A percentile compares a stretch with the other conserved stretches of the same genome.
These are phyloP conservation scores for Neotoxoptera formosana DNA, from an alignment of 1,140 invertebrate genomes.

Conservation along the genomic window DNA sequence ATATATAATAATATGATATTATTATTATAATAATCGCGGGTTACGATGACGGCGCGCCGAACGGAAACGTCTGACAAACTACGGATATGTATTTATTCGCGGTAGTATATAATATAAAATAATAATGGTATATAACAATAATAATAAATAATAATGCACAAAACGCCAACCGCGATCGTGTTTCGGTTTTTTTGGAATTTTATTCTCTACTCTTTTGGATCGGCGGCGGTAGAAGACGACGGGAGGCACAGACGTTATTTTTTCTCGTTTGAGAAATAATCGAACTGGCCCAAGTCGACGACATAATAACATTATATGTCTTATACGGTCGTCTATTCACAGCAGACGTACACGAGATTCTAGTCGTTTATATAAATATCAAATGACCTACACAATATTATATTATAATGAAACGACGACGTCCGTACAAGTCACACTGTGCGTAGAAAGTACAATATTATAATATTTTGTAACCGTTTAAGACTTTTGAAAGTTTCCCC, in stretches of 20 bases:
- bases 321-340: neutral
- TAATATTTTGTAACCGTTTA: neutral
- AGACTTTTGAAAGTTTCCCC: neutral
- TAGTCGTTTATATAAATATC: neutral
- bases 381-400: neutral
- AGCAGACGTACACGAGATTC: neutral
- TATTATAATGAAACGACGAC: no score
- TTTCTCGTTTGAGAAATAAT: neutral
- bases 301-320: neutral
- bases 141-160: neutral
- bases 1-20: no score
- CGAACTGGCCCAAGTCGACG: neutral
- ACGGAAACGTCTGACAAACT: slow-evolving; percentile 40
- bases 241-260: neutral
- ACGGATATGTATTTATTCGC: neutral
- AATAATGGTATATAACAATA: neutral
- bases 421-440: neutral
- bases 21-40: neutral
- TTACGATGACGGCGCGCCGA: neutral
- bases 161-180: neutral
- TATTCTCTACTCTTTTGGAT: neutral
- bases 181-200: neutral
- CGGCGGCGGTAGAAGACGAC: neutral
- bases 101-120: neutral
- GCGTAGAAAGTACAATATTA: neutral